Conservation (phyloP, 2,888 invertebrate species). For the Noctua janthe region DNA sequence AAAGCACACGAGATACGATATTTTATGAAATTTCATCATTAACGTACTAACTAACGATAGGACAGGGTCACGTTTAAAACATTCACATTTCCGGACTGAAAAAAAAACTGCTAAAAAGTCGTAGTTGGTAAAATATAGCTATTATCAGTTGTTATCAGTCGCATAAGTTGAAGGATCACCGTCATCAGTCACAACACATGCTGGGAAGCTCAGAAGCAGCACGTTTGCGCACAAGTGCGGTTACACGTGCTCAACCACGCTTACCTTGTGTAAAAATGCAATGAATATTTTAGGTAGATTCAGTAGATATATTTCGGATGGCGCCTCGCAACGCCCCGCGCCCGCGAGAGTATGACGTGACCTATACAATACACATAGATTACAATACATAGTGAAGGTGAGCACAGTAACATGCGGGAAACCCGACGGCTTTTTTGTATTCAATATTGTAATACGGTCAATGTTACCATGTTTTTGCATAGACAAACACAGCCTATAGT, state of each 20-base stretch:
- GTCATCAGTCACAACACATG: conserved; percentile 16
- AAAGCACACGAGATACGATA: neutral
- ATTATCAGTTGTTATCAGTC: conserved; percentile 48
- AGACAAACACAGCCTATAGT: neutral
- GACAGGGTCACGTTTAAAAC: conserved; percentile 16
- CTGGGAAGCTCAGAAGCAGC: conserved; percentile 1
- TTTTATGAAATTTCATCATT: conserved; percentile 35
- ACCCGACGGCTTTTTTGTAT: conserved; percentile 43
- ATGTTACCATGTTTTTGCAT: conserved; percentile 28
- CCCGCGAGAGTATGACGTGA: conserved; percentile 21
- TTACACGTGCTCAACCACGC: conserved; percentile 39
- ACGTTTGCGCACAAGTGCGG: conserved; percentile 42
- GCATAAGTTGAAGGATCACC: conserved; percentile 52
- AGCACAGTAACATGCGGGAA: conserved; percentile 60
- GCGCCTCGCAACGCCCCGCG: conserved; percentile 11
- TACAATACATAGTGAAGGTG: conserved; percentile 52
- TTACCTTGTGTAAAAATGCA: conserved; percentile 54
- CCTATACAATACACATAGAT: conserved; percentile 39
- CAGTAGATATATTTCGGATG: conserved; percentile 35
- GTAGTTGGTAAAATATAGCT: neutral
- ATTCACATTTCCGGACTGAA: conserved; percentile 45
- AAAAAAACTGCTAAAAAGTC: conserved; percentile 1
- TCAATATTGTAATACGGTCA: conserved; percentile 51
- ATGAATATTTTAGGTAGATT: conserved; percentile 33
- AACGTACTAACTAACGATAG: conserved; percentile 19